Percentiles rank a stretch among this genome's conserved stretches.
phyloP scores from a whole-genome alignment of 2,888 invertebrate species.

The Hyposoter dolosus region DNA sequence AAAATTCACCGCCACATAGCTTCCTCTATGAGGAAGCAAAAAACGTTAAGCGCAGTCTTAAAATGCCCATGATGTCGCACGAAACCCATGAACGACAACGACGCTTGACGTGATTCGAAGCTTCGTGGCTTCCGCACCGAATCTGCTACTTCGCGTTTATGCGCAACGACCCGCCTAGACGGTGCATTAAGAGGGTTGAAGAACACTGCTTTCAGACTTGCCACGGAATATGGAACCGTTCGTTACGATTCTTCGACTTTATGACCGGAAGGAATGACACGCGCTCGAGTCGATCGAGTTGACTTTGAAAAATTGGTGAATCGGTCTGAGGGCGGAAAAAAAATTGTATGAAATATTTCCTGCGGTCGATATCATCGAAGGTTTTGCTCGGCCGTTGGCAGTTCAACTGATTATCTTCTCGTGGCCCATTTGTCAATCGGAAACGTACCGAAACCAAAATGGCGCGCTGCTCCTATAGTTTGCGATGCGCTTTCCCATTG shows the following conservation, averaged over 20 bases:
- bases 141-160: slow-evolving; percentile 5
- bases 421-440: slow-evolving; percentile 13
- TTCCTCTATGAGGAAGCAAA: too few species aligned
- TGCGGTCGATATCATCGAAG: not conserved
- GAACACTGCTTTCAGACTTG: not conserved
- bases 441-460: slow-evolving; percentile 37
- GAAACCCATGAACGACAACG: slow-evolving; percentile 62
- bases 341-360: not conserved
- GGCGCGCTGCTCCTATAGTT: slow-evolving; percentile 9
- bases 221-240: not conserved
- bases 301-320: not conserved
- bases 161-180: slow-evolving; percentile 22
- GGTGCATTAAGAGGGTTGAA: slow-evolving; percentile 3
- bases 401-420: slow-evolving; percentile 3
- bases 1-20: too few species aligned
- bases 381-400: slow-evolving; percentile 3
- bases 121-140: slow-evolving; percentile 62
- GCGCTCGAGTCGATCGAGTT: not conserved
- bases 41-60: too few species aligned
- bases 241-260: slow-evolving; percentile 20
- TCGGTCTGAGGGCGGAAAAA: not conserved
- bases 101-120: slow-evolving; percentile 53
- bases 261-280: not conserved
- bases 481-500: not conserved
- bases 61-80: slow-evolving; percentile 32